Percentiles rank a stretch among this genome's conserved stretches.
Conservation (phyloP, 1,140 invertebrate genomes). For the Bombus impatiens region DNA sequence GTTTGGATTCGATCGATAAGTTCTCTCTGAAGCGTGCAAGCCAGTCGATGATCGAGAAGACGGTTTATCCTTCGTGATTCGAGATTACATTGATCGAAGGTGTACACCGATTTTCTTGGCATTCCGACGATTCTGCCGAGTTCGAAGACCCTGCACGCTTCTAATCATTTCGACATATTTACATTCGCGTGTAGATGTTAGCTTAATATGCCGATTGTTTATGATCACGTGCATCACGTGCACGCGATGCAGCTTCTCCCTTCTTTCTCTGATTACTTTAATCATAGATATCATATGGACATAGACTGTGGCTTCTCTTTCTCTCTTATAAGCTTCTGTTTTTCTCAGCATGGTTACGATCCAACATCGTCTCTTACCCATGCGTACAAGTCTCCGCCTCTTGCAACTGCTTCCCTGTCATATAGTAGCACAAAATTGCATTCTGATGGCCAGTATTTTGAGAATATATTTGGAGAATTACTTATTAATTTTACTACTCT, state of each 20-base stretch:
- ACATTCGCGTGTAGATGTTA: constrained; percentile 53
- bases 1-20: not conserved
- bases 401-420: not conserved
- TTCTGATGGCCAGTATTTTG: not conserved
- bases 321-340: not conserved
- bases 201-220: constrained; percentile 66
- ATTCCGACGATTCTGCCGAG: constrained; percentile 40
- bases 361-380: not conserved
- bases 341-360: not conserved
- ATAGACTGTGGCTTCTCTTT: not conserved
- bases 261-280: constrained; percentile 49
- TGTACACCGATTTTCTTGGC: constrained; percentile 16
- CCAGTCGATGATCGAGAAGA: not conserved
- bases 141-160: constrained; percentile 51
- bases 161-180: constrained; percentile 53
- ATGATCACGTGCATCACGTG: constrained; percentile 51
- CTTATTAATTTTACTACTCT: too few relatives aligned
- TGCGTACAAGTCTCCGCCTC: constrained; percentile 18
- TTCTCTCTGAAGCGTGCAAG: not conserved
- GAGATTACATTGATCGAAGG: constrained; percentile 20
- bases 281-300: constrained; percentile 6
- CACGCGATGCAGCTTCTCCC: constrained; percentile 45
- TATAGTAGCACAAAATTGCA: not conserved
- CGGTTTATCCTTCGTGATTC: constrained; percentile 16
- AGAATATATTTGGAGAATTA: not conserved